Base-by-base conservation (phyloP, 2,888 invertebrate species). In the Iselma pallidipennis region DNA sequence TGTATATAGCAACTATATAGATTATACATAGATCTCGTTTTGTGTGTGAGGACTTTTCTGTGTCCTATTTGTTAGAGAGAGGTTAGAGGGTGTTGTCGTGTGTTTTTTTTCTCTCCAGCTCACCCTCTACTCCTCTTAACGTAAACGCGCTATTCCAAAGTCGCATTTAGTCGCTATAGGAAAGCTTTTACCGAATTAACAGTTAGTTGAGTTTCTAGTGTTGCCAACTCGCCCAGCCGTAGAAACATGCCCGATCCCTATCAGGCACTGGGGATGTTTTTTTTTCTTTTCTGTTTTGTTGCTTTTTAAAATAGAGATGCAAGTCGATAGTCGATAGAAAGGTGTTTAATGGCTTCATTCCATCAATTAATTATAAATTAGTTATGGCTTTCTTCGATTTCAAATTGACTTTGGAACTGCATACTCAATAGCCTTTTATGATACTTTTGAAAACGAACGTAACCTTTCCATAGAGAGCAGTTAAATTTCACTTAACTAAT, bases 131-230 rank as follows among this genome's bases (percentile, higher is more conserved):
- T 9, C 12, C 45, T 16, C 42, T 73, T 69, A 74, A 73, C 71
- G 67, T 68, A 69, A 72, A 70, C 69, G 73, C 69, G 72, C 74
- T 70, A 73, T 74, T 74, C 72, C 70, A 69, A 70, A 75, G 75
- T 75, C 75, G 70, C 76, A 77, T 77, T 77, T 76, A 76, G 75
- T 71, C 66, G 74, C 76, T 72, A 78, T 78, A 76, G 76, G 76
- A 79, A 80, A 80, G 78, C 80, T 80, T 80, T 80, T 80, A 80
- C 79, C 76, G 80, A 80, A 80, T 80, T 79, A 80, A 79, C 79
- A 78, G 77, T 77, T 76, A 71, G 64, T 55, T 64, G 65, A 65
- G 63, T 63, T 66, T 59, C 64, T 49, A 52, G 49, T 60, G 59
- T 61, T 60, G 60, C 61, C 55, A 59, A 62, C 57, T 59, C 61